Conservation (phyloP, 1,140 invertebrate genomes). For the Polypedilum pembai region DNA sequence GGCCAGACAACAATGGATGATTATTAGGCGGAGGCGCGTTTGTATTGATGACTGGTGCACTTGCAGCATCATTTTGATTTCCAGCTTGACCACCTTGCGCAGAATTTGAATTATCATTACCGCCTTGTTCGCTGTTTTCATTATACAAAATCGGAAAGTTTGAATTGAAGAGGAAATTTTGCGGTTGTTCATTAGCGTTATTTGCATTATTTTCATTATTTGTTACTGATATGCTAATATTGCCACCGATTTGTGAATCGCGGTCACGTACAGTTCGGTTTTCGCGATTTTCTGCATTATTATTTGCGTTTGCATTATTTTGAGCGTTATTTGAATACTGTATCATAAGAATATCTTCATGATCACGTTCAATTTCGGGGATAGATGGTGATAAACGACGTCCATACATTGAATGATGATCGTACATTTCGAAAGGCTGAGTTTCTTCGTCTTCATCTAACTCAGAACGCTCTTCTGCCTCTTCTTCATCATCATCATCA, state of each 20-base stretch:
- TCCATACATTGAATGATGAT: constrained; percentile 45
- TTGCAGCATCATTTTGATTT: neutral
- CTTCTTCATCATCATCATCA: constrained; percentile 56
- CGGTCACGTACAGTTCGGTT: neutral
- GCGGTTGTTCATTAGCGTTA: constrained; percentile 2
- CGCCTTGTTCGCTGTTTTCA: constrained; percentile 14
- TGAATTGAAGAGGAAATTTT: constrained; percentile 24
- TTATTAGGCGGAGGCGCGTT: constrained; percentile 14
- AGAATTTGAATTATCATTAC: constrained; percentile 15
- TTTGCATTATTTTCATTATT: constrained; percentile 5
- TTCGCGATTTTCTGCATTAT: constrained; percentile 3
- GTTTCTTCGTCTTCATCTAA: constrained; percentile 47
- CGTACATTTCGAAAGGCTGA: constrained; percentile 43
- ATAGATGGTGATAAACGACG: constrained; percentile 47
- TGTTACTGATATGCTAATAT: constrained; percentile 34
- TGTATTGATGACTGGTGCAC: neutral
- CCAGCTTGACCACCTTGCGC: neutral
- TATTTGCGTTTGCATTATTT: constrained; percentile 18
- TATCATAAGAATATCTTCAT: constrained; percentile 57
- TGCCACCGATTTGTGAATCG: constrained; percentile 35
- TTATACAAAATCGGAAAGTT: neutral
- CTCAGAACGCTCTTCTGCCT: constrained; percentile 58
- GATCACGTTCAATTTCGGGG: constrained; percentile 48
- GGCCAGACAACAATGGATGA: constrained; percentile 41
- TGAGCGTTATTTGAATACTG: constrained; percentile 47